Evolutionary conservation across 2,113 vertebrate genomes (phyloP), one percentile per base, ranked within the genome.

Genomic region (Tetraodon nigroviridis): DNA sequence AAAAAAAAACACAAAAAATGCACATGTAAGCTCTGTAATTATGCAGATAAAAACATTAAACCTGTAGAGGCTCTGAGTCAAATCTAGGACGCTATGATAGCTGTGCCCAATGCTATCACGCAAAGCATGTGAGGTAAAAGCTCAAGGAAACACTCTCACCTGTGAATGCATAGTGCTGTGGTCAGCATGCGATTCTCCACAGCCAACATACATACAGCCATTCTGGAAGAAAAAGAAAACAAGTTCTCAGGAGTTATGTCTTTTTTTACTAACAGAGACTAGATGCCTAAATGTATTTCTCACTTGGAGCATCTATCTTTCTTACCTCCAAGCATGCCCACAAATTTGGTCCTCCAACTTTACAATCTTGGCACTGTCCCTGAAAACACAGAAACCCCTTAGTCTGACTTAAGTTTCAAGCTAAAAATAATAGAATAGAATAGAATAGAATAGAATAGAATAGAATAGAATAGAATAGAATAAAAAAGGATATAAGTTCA

Each of bases 291-390:
- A 37, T 37, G 32, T 37, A 12, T 37, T 37, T 37, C 32, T 37
- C 32, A 37, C 7, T 37, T 37, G 10, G 10, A 37, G 32, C 32
- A 37, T 11, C 2, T 12, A 37, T 37, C 11, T 37, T 37, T 41
- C 90, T 90, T 89, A 97, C 96, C 91, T 99, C 94, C 64, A 99
- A 87, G 79, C 97, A 99, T 0, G 97, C 97, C 97, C 97, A 99
- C 61, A 98, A 91, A 80, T 99, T 99, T 82, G 96, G 96, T 82
- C 97, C 96, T 80, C 93, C 90, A 22, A 97, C 95, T 87, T 93
- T 94, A 81, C 97, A 99, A 83, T 98, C 95, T 84, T 94, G 94
- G 71, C 97, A 99, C 80, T 93, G 93, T 69, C 97, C 94, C 96
- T 99, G 51, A 51, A 71, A 73, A 48, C 16, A 18, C 46, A 18